Conservation (phyloP, 2,888 invertebrate species). For the Pristionchus japonicus region DNA sequence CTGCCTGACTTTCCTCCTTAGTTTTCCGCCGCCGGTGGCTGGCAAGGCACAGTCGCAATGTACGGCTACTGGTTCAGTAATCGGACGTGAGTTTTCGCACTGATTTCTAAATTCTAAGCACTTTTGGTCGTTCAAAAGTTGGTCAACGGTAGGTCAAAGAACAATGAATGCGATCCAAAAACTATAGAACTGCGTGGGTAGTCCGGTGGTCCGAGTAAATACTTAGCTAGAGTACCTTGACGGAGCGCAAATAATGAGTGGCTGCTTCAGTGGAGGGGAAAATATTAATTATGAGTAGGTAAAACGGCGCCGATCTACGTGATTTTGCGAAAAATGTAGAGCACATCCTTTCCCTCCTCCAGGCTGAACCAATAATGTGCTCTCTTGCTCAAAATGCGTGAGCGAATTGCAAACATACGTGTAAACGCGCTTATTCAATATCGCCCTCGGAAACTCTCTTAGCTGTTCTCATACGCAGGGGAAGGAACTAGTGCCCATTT, state of each 20-base stretch:
- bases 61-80: constrained; percentile 18
- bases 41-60: not conserved
- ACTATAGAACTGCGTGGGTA: not conserved
- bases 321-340: not conserved
- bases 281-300: not conserved
- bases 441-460: not conserved
- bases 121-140: not conserved
- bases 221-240: not conserved
- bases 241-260: not conserved
- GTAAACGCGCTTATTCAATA: not conserved
- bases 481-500: not conserved
- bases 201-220: no score
- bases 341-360: not conserved
- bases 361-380: not conserved
- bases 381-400: not conserved
- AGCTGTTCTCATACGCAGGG: not conserved
- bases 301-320: not conserved
- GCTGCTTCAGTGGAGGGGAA: not conserved
- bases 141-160: no score
- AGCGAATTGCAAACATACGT: not conserved
- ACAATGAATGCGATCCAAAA: not conserved
- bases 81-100: not conserved
- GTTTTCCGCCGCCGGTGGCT: not conserved
- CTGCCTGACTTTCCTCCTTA: not conserved
- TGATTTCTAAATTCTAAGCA: not conserved